Evolutionary conservation across 1,140 invertebrate genomes (phyloP).

Genomic region (Elymnias hypermnestra): DNA sequence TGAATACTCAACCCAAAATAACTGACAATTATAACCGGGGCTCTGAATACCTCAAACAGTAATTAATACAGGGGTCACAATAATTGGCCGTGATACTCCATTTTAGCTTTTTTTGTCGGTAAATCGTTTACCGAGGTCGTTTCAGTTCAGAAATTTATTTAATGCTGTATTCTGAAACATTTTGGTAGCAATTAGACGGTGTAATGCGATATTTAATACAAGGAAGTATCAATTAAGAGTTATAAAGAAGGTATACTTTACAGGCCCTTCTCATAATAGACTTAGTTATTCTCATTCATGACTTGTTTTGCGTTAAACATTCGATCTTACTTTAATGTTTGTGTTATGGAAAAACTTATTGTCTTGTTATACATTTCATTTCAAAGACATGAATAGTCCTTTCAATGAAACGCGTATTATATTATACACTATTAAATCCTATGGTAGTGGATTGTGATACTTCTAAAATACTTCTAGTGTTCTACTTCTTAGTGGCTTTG

Average conservation of each 20-base stretch:
- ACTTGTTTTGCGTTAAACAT: too few species aligned
- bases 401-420: too few species aligned
- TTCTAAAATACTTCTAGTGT: too few species aligned
- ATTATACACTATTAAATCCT: too few species aligned
- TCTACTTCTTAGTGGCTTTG: too few species aligned
- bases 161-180: conserved; percentile 31
- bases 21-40: conserved; percentile 25
- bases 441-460: too few species aligned
- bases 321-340: too few species aligned
- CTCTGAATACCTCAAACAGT: conserved; percentile 3
- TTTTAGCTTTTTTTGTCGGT: conserved; percentile 14
- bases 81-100: conserved; percentile 1
- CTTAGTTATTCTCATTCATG: too few species aligned
- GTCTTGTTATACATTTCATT: too few species aligned
- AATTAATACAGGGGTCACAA: not conserved
- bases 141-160: conserved; percentile 35
- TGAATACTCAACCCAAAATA: conserved; percentile 46
- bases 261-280: not conserved
- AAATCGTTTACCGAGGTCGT: conserved; percentile 40
- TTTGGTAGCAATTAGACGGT: conserved; percentile 41
- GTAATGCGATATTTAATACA: conserved; percentile 32
- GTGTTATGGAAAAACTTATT: too few species aligned
- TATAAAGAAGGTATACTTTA: conserved; percentile 23
- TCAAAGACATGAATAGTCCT: too few species aligned
- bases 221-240: conserved; percentile 30